phyloP scores from a whole-genome alignment of 2,888 invertebrate genomes.

The Autographa pulchrina region DNA sequence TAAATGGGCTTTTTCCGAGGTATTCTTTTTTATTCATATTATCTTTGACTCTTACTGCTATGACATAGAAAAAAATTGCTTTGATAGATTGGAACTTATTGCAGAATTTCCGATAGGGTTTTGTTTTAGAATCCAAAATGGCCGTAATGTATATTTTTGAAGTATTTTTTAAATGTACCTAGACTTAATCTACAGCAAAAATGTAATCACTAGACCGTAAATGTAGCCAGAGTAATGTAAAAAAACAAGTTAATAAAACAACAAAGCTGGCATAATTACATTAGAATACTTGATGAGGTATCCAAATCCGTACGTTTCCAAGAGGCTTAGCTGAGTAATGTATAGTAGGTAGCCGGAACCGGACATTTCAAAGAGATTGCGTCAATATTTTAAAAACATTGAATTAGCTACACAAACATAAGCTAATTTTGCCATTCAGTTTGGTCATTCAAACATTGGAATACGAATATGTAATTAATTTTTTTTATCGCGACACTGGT shows the following conservation, averaged over 20 bases:
- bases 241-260: neutral
- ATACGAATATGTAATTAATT: no score
- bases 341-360: constrained; percentile 18
- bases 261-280: constrained; percentile 36
- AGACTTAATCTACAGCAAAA: no score
- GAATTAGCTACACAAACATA: constrained; percentile 15
- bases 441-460: neutral
- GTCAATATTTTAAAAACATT: constrained; percentile 39
- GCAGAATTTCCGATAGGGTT: neutral
- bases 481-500: no score
- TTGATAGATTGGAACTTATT: neutral
- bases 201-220: neutral
- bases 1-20: neutral
- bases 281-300: constrained; percentile 38
- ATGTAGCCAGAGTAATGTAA: neutral
- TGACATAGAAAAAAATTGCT: neutral
- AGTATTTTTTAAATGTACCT: no score
- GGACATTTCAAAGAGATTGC: constrained; percentile 24
- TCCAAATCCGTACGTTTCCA: constrained; percentile 37
- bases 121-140: neutral
- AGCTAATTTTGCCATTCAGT: neutral
- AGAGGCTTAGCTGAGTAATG: constrained; percentile 36
- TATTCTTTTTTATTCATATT: neutral
- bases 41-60: neutral
- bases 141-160: no score